Percentiles rank a stretch among this genome's conserved stretches.
phyloP scores from a whole-genome alignment of 37 sponge, comb jelly and placozoan genomes.

The Trichoplax adhaerens region DNA sequence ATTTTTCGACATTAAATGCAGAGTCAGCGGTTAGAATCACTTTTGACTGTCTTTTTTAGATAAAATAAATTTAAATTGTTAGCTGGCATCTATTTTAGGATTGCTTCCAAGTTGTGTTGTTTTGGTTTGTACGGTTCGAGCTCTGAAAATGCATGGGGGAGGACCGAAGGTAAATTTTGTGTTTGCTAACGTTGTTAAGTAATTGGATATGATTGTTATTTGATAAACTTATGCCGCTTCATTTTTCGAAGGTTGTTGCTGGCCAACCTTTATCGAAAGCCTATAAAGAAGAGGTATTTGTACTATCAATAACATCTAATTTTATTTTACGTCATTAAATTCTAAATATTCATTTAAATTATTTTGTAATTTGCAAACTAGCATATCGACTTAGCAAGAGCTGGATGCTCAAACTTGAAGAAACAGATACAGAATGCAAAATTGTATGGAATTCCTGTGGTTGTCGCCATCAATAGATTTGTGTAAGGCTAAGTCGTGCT shows the following conservation, averaged over 20 bases:
- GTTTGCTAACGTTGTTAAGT: too few species aligned
- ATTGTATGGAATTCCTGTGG: slow-evolving; percentile 81
- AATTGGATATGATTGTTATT: too few species aligned
- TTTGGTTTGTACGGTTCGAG: slow-evolving; percentile 78
- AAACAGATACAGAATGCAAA: slow-evolving; percentile 90
- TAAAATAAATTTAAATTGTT: not conserved
- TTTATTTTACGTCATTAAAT: too few species aligned
- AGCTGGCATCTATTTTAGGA: slow-evolving; percentile 22
- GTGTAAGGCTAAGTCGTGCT: not conserved
- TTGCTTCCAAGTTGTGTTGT: slow-evolving; percentile 83
- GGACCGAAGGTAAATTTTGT: slow-evolving; percentile 49
- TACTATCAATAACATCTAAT: too few species aligned
- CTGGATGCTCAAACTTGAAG: slow-evolving; percentile 60
- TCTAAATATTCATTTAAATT: too few species aligned
- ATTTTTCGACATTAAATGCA: slow-evolving; percentile 95
- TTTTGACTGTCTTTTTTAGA: not conserved
- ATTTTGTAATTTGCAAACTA: not conserved
- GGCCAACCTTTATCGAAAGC: slow-evolving; percentile 63
- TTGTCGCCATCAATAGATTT: slow-evolving; percentile 73
- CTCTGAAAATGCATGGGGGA: slow-evolving; percentile 99
- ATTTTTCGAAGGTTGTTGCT: slow-evolving; percentile 42
- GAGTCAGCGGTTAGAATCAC: slow-evolving; percentile 67
- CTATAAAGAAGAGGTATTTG: slow-evolving; percentile 42
- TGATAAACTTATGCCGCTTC: too few species aligned
- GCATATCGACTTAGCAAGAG: slow-evolving; percentile 40